These are phyloP conservation scores for Pseudolaguvia tuberculata DNA, from an alignment of 2,113 vertebrate species.

Conservation along the genomic window DNA sequence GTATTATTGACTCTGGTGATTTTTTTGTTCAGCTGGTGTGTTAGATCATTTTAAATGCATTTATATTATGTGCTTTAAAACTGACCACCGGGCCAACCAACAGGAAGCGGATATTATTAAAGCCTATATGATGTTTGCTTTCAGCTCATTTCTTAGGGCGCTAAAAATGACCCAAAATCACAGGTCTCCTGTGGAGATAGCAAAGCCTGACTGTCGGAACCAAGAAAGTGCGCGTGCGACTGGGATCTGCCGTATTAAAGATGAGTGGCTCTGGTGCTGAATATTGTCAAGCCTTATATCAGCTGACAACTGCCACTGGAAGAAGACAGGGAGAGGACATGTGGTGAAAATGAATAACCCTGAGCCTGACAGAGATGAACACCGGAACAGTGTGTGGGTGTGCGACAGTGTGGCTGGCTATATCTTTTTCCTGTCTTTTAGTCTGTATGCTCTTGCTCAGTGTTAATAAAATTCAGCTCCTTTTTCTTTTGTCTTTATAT, in stretches of 20 bases:
- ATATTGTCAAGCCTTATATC: constrained; percentile 26
- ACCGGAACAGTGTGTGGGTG: neutral
- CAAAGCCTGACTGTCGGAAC: neutral
- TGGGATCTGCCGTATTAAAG: neutral
- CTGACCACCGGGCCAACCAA: neutral
- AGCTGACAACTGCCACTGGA: constrained; percentile 30
- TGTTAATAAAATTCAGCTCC: neutral
- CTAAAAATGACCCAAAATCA: neutral
- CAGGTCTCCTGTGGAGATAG: neutral
- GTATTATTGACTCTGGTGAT: neutral
- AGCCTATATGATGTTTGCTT: neutral
- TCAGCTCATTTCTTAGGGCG: neutral
- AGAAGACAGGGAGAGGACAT: constrained; percentile 20
- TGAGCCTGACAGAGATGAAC: constrained; percentile 10
- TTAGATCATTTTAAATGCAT: neutral
- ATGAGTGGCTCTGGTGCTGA: constrained; percentile 6
- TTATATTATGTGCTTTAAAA: neutral
- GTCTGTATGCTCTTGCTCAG: neutral
- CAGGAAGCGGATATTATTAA: neutral
- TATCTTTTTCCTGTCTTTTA: constrained; percentile 7
- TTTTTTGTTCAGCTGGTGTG: neutral
- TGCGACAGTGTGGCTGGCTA: constrained; percentile 10
- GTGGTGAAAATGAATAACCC: constrained; percentile 26
- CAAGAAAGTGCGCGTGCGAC: neutral
- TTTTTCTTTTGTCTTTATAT: neutral